Base-by-base conservation (phyloP, 1,140 invertebrate species). In the Episyrphus balteatus region DNA sequence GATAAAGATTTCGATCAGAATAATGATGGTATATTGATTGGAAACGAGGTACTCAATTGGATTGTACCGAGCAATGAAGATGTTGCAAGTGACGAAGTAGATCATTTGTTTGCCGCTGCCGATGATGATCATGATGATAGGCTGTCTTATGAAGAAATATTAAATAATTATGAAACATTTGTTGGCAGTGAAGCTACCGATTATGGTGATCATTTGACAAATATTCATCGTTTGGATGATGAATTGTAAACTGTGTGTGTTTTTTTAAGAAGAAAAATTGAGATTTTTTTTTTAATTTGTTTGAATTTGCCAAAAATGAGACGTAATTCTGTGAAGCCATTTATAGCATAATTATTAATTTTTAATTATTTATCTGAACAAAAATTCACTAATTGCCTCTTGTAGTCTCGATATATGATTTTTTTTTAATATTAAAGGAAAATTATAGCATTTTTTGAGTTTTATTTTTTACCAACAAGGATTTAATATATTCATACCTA, bases 121-220 rank as follows among this genome's bases (percentile, higher is more conserved):
- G 94, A 98, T 72, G 82, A 84, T 52, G 80, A 98, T 69, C 82
- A 84, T 58, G 90, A 98, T 69, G 81, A 83, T 49, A 64, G 81
- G 50, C 73, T 98, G 11, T 83, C 83, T 1, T 88, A 86, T 63
- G 72, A 86, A 8, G 95, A 98, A 75, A 82, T 98, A 42, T 63
- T 96, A 0, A 77, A 83, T 14, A 86, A 93, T 66, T 84, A 96
- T 64, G 86, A 94, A 51, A 78, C 84, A 36, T 98, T 98, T 73
- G 92, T 98, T 13, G 92, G 93, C 13, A 94, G 89, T 65, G 92
- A 97, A 75, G 92, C 86, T 1, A 94, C 92, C n/a, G 89, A 94
- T 63, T 96, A 91, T 71, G 92, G 91, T 3, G 82, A 92, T 60
- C 88, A 93, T 67, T 75, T 94, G 34, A 78, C 86, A 43, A 83